Evolutionary conservation across 1,140 invertebrate genomes (phyloP).

Genomic region (Bradynema listronoti): DNA sequence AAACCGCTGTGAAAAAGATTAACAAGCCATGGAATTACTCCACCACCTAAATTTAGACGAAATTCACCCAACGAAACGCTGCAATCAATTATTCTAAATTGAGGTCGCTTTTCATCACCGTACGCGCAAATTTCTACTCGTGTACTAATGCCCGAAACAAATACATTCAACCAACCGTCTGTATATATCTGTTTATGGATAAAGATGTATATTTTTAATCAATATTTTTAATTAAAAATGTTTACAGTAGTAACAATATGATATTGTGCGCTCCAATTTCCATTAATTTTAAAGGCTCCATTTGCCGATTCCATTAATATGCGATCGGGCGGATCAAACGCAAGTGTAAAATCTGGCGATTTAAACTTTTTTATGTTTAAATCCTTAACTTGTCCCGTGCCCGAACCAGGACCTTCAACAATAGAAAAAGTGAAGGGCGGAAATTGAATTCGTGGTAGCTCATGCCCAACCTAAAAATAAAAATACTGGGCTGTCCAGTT

Average conservation of each 20-base stretch:
- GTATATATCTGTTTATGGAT: conserved; percentile 32
- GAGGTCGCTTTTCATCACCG: conserved; percentile 36
- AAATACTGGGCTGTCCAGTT: not conserved
- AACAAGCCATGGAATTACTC: conserved; percentile 51
- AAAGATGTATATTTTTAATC: not conserved
- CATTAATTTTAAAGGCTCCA: conserved; percentile 43
- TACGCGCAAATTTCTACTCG: conserved; percentile 26
- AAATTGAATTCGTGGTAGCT: conserved; percentile 47
- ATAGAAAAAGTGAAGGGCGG: conserved; percentile 46
- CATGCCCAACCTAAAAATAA: conserved; percentile 37
- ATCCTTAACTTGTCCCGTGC: conserved; percentile 33
- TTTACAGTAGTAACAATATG: conserved; percentile 34
- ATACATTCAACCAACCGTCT: conserved; percentile 42
- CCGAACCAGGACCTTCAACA: conserved; percentile 42
- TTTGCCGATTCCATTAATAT: conserved; percentile 41
- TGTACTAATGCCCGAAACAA: conserved; percentile 37
- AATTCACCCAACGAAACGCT: conserved; percentile 15
- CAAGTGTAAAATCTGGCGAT: conserved; percentile 48
- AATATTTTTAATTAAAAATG: not conserved
- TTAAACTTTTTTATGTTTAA: conserved; percentile 45
- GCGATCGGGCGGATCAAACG: conserved; percentile 36
- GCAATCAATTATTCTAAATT: conserved; percentile 33
- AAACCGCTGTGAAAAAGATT: conserved; percentile 44
- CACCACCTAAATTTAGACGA: conserved; percentile 36
- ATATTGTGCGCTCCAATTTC: conserved; percentile 52